Percentiles rank a stretch among this genome's conserved stretches.
Evolutionary conservation across 2,113 vertebrate genomes (phyloP).

Genomic region (Nothobranchius kuhntae): DNA sequence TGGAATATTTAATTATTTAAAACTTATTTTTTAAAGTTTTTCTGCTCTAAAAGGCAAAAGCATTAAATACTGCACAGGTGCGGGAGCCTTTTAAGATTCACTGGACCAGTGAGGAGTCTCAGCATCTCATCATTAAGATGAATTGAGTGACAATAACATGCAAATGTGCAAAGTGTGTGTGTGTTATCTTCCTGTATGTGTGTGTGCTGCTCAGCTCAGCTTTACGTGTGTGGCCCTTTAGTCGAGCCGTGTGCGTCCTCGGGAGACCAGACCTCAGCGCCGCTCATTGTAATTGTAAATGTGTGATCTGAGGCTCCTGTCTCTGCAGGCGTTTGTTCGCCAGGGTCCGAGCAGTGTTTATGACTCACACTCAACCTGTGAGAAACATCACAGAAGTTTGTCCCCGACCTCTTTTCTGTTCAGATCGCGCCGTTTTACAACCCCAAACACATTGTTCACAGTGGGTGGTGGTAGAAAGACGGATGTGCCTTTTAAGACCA

Average conservation of each 20-base stretch:
- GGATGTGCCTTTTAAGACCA: slow-evolving; percentile 26
- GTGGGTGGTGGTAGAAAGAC: slow-evolving; percentile 25
- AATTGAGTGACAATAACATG: not conserved
- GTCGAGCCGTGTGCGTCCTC: slow-evolving; percentile 47
- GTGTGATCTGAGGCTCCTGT: slow-evolving; percentile 45
- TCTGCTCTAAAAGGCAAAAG: too few species aligned
- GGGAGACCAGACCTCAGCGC: slow-evolving; percentile 48
- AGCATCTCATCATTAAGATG: not conserved
- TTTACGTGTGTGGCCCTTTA: slow-evolving; percentile 52
- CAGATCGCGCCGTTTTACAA: slow-evolving; percentile 43
- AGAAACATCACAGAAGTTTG: slow-evolving; percentile 61
- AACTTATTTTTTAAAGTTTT: too few species aligned
- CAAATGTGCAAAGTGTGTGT: slow-evolving; percentile 3
- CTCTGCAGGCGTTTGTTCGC: slow-evolving; percentile 38
- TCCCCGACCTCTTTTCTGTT: slow-evolving; percentile 7
- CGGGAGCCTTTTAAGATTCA: too few species aligned
- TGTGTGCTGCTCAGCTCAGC: not conserved
- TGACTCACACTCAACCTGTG: slow-evolving; percentile 57
- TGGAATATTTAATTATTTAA: too few species aligned
- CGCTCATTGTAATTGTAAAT: slow-evolving; percentile 64
- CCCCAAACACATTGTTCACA: slow-evolving; percentile 52
- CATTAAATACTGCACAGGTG: too few species aligned
- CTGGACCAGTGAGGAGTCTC: not conserved
- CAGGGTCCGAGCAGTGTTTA: slow-evolving; percentile 39
- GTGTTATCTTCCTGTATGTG: slow-evolving; percentile 13